Evolutionary conservation across 1,140 invertebrate genomes (phyloP), one percentile per base, ranked within the genome.

Genomic region (Drosophila hydei): DNA sequence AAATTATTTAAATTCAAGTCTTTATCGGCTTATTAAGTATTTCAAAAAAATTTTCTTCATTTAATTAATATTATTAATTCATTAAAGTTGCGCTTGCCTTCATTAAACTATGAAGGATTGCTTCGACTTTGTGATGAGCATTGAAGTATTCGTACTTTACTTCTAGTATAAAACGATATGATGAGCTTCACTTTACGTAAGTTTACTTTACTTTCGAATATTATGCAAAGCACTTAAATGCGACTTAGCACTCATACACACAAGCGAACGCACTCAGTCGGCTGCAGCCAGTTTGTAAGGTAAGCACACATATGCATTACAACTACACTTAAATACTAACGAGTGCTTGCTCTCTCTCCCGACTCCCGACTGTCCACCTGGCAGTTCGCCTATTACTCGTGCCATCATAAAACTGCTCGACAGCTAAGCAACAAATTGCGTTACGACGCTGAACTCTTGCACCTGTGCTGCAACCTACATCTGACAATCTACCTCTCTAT

Each of bases 391-490:
- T 59, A 45, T 52, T 80, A 69, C 71, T 67, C 59, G 79, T 78
- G 56, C 61, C 79, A 59, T 67, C 77, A 84, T 81, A 87, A 85
- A 87, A 87, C 58, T 68, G 63, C 80, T 81, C 77, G 77, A 75
- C 77, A 81, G 77, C 58, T 65, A 75, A 72, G 81, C 77, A 87
- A 85, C 80, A 85, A 85, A 85, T 85, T 87, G 77, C 77, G 79
- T 85, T 85, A 87, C 62, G 70, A 83, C 55, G 63, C 83, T 77
- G 81, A 87, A 88, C 81, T 83, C 81, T 61, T 81, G 78, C 81
- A 87, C 81, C 81, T 87, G 83, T 71, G 48, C 73, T 69, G 68
- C 72, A 59, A 59, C 33, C 63, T 23, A 38, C 9, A 19, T 33
- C 30, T 11, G 30, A 11, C 30, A 11, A 33, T 27, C 23, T 47